phyloP scores from a whole-genome alignment of 1,140 invertebrate species.

The Triops cancriformis region DNA sequence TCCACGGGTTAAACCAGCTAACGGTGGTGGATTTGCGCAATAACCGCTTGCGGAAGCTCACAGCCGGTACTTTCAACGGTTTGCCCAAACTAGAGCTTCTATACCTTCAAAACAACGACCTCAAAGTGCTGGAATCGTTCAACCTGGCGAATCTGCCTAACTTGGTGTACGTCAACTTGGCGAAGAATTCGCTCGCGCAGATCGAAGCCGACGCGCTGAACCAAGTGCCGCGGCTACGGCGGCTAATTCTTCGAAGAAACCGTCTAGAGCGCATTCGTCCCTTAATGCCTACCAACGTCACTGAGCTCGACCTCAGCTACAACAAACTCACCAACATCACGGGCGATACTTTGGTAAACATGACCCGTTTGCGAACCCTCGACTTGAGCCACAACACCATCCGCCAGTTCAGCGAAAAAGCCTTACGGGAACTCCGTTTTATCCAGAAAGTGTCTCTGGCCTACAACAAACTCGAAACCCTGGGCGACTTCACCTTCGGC shows the following conservation, averaged over 20 bases:
- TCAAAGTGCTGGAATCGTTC: slow-evolving; percentile 35
- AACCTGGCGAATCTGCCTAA: slow-evolving; percentile 37
- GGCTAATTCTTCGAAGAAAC: slow-evolving; percentile 38
- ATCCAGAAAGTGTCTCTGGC: slow-evolving; percentile 49
- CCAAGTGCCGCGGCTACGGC: slow-evolving; percentile 35
- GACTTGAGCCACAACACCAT: slow-evolving; percentile 67
- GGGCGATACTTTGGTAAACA: slow-evolving; percentile 60
- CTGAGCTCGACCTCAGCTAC: slow-evolving; percentile 30
- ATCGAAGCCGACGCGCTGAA: slow-evolving; percentile 36
- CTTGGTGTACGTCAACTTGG: slow-evolving; percentile 37
- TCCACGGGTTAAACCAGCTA: slow-evolving; percentile 52
- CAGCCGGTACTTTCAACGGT: slow-evolving; percentile 59
- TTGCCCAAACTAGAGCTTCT: slow-evolving; percentile 40
- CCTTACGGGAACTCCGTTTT: neutral
- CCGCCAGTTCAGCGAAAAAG: slow-evolving; percentile 44
- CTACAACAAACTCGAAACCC: slow-evolving; percentile 59
- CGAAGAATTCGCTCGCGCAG: slow-evolving; percentile 36
- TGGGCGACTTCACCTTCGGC: slow-evolving; percentile 76
- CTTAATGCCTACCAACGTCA: slow-evolving; percentile 27
- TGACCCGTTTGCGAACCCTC: slow-evolving; percentile 57
- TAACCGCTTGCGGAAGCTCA: slow-evolving; percentile 58
- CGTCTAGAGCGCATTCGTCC: slow-evolving; percentile 28
- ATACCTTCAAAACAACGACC: slow-evolving; percentile 36
- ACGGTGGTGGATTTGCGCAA: slow-evolving; percentile 60
- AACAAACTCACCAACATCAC: slow-evolving; percentile 67